A percentile compares a stretch with the other conserved stretches of the same genome.
These are phyloP conservation scores for Rotaria sp. DNA, from an alignment of 2,888 invertebrate genomes.

Conservation along the genomic window DNA sequence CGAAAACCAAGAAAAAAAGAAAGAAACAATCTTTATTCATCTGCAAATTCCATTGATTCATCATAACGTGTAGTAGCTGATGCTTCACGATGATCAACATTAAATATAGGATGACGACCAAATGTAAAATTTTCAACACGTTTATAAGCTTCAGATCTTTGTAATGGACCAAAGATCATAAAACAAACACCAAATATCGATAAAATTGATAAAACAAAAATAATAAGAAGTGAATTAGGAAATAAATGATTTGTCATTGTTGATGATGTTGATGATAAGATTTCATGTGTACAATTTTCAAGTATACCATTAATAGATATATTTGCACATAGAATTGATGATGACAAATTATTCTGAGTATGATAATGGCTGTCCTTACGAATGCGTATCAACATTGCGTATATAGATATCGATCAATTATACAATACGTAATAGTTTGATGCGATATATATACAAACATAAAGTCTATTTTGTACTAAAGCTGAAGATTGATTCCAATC, in stretches of 20 bases:
- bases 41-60: neutral
- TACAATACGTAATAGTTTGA: neutral
- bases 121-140: constrained; percentile 29
- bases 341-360: neutral
- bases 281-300: neutral
- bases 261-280: neutral
- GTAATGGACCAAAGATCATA: constrained; percentile 27
- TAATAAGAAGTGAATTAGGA: neutral
- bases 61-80: neutral
- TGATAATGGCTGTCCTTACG: neutral
- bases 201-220: neutral
- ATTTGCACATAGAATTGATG: neutral
- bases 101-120: constrained; percentile 1
- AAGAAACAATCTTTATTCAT: neutral
- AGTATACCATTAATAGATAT: neutral
- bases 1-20: neutral
- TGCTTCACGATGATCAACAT: constrained; percentile 8
- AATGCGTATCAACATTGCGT: neutral
- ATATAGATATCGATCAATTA: neutral
- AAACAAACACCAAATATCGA: constrained; percentile 20
- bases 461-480: neutral
- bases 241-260: neutral
- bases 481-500: neutral
- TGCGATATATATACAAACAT: neutral
- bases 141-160: constrained; percentile 28